Evolutionary conservation across 2,113 vertebrate species (phyloP), one percentile per base, ranked within the genome.

Genomic region (Rhagologus leucostigma): DNA sequence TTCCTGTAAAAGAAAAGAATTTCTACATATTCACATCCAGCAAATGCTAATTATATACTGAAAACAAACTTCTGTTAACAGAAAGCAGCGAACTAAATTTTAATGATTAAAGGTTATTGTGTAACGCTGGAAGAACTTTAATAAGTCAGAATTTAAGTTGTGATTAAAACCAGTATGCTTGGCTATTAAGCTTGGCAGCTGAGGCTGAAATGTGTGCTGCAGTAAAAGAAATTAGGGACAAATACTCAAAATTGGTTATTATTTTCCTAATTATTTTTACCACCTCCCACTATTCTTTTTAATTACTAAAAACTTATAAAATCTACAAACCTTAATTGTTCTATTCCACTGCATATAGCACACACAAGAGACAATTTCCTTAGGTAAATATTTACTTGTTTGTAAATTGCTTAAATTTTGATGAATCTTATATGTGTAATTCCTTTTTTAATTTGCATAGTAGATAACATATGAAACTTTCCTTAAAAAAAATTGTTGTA

Each of bases 231-330:
- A 60, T 65, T 59, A 47, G 35, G 85, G n/a, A 80, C 7, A 83
- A 85, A 92, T 74, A 75, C 44, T 90, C 71, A 92, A 77, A 86
- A 60, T 20, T 63, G 12, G 19, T 65, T 87, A 82, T 63, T 87
- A 39, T 85, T 90, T 78, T 70, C 17, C 79, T 91, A 81, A 87
- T 94, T 93, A 88, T 86, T 90, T 96, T 83, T 79, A 64, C 63
- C 33, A 62, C 46, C 52, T 74, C 57, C 67, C 80, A 67, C 20
- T 76, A 44, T 20, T 76, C 39, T 88, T 91, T 84, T 32, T 52
- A 85, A 44, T 42, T 42, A 93, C 53, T 67, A 85, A 91, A 87
- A 83, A 4, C 10, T 35, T 52, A 46, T 20, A 83, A 87, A 90
- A 77, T 9, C 7, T n/a, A 21, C 33, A 62, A 41, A 46, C 12